Conservation (phyloP, 1,140 invertebrate species). For the Zaprionus vittiger region DNA sequence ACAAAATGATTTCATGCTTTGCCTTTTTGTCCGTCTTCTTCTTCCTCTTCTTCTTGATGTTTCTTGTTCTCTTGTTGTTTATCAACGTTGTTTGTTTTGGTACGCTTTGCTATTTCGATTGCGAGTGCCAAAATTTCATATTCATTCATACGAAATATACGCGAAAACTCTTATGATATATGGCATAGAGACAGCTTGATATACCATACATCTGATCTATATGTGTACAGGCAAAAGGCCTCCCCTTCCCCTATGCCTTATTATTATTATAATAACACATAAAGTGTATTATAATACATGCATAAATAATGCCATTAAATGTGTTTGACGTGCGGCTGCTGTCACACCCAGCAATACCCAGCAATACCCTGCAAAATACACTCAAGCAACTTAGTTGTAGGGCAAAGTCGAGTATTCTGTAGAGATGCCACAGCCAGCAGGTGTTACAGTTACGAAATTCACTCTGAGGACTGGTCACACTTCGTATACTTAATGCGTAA, state of each 20-base stretch:
- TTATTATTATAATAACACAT: conserved; percentile 46
- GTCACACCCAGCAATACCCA: conserved; percentile 17
- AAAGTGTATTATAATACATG: conserved; percentile 29
- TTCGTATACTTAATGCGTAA: no score
- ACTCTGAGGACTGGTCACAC: no score
- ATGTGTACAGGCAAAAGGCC: conserved; percentile 2
- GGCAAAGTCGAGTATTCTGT: background rate
- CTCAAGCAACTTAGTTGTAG: background rate
- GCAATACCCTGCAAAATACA: conserved; percentile 16
- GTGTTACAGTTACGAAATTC: background rate
- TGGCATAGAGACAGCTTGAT: background rate
- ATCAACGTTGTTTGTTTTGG: conserved; percentile 62
- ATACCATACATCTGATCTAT: conserved; percentile 3
- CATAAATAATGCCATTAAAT: conserved; percentile 30
- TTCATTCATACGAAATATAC: conserved; percentile 63
- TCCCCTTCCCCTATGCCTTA: conserved; percentile 31
- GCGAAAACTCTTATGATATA: conserved; percentile 27
- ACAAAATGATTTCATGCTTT: conserved; percentile 64
- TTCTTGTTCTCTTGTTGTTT: conserved; percentile 19
- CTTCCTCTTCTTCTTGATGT: background rate
- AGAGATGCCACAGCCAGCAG: background rate
- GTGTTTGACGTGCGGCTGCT: conserved; percentile 20
- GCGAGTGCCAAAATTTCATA: conserved; percentile 48
- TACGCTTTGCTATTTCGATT: conserved; percentile 44
- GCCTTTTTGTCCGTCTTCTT: conserved; percentile 17